Base-by-base conservation (phyloP, 2,797 vertebrate species). In the Aldrovandia affinis region DNA sequence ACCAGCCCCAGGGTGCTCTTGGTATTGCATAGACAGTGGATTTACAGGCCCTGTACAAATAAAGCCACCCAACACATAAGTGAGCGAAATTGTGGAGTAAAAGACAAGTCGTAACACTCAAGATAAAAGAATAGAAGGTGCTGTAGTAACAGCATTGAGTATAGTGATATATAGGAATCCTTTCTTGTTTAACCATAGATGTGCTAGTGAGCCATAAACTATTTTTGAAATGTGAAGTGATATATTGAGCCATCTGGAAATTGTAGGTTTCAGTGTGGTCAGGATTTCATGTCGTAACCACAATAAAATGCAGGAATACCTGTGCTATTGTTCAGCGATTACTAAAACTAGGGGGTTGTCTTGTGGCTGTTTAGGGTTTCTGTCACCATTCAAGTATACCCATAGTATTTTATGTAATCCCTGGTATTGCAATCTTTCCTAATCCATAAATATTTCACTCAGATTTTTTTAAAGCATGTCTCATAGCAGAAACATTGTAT, bases 331-430 rank as follows among this genome's bases (percentile, higher is more conserved):
- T 75, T 77, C 33, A 59, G n/a, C n/a, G 36, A 57, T 57, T 52
- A 30, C 55, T 63, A 28, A n/a, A 83, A 54, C 47, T 80, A 33
- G 50, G 36, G 36, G 22, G 77, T 82, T 65, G 81, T 12, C 47
- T 55, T 28, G 22, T 44, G 28, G 57, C 57, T 36, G 42, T 59
- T 39, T 54, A 55, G n/a, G 59, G n/a, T 33, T 12, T 78, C 18
- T 78, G 81, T 33, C 39, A 78, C 7, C 39, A 44, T 78, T 42
- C 2, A 54, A 55, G n/a, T 30, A 55, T 25, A 33, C 57, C 55
- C 82, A 28, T 57, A 77, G 70, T 59, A 59, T 77, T 70, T 73
- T 78, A 77, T 55, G 33, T 44, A 33, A 78, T 47, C 75, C 14
- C 30, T 2, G 28, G 55, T 18, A 47, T 61, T 7, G 36, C 22